Evolutionary conservation across 2,797 vertebrate genomes (phyloP).

Genomic region (Oreochromis mossambicus): DNA sequence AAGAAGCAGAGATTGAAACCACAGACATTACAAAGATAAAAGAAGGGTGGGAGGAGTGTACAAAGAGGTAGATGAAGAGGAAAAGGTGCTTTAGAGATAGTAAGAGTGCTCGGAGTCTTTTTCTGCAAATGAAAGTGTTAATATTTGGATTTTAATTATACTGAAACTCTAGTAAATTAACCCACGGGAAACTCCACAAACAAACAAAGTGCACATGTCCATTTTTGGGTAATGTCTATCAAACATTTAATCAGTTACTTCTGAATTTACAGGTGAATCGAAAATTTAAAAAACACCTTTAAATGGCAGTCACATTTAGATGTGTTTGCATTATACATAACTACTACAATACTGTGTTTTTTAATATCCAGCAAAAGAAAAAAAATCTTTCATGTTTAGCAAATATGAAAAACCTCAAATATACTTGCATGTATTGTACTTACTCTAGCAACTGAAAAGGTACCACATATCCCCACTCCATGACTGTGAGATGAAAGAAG

Average conservation of each 20-base stretch:
- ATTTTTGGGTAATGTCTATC: not conserved
- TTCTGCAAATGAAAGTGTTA: not conserved
- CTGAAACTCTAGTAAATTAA: rapidly evolving
- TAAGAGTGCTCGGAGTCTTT: not conserved
- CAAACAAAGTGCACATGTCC: not conserved
- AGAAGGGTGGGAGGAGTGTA: not conserved
- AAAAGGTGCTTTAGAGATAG: not conserved
- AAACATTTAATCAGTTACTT: not conserved
- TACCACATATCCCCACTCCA: slow-evolving; percentile 48
- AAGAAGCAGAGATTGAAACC: not conserved
- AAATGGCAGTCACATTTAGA: not conserved
- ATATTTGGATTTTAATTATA: not conserved
- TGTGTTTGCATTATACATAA: not conserved
- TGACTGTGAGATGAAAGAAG: slow-evolving; percentile 4
- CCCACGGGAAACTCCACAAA: not conserved
- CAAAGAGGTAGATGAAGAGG: not conserved
- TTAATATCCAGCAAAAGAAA: not conserved
- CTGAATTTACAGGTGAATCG: not conserved
- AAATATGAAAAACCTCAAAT: not conserved
- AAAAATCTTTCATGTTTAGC: not conserved
- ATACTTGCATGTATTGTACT: slow-evolving; percentile 1
- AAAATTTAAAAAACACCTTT: not conserved
- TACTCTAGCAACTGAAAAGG: slow-evolving; percentile 39
- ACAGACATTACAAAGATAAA: not conserved
- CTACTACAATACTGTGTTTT: not conserved